These are phyloP conservation scores for Trichosurus vulpecula DNA, from an alignment of 2,797 vertebrate genomes.

Conservation along the genomic window DNA sequence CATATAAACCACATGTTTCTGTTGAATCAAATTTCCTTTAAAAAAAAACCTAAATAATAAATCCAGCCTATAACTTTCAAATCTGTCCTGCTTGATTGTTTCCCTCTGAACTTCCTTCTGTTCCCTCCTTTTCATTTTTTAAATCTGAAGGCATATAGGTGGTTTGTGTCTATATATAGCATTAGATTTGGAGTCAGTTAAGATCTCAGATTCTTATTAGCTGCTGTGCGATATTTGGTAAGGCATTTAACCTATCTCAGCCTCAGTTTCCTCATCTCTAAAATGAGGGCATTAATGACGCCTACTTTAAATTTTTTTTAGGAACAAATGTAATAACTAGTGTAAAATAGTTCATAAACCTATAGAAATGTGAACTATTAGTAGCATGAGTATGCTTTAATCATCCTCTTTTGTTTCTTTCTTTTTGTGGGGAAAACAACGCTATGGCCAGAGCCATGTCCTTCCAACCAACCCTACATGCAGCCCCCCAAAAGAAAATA, in stretches of 20 bases:
- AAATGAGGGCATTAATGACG: neutral
- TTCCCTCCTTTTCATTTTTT: neutral
- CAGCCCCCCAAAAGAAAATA: neutral
- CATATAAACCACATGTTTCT: neutral
- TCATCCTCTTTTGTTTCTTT: neutral
- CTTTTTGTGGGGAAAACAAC: neutral
- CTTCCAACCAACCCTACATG: neutral
- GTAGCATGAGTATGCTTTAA: neutral
- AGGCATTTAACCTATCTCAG: neutral
- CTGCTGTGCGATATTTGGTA: neutral
- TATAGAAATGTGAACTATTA: neutral
- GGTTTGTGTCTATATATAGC: neutral
- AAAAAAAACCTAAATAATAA: neutral
- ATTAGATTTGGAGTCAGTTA: neutral
- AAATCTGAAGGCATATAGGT: neutral
- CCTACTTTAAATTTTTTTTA: neutral
- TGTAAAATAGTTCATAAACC: neutral
- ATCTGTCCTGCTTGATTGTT: neutral
- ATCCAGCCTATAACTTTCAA: neutral
- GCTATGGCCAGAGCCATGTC: neutral
- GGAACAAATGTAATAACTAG: neutral
- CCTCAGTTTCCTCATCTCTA: neutral
- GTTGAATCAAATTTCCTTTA: neutral
- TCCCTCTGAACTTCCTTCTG: neutral
- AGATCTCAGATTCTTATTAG: neutral